These are phyloP conservation scores for Stenichneumon culpator DNA, from an alignment of 2,888 invertebrate species.

Conservation along the genomic window DNA sequence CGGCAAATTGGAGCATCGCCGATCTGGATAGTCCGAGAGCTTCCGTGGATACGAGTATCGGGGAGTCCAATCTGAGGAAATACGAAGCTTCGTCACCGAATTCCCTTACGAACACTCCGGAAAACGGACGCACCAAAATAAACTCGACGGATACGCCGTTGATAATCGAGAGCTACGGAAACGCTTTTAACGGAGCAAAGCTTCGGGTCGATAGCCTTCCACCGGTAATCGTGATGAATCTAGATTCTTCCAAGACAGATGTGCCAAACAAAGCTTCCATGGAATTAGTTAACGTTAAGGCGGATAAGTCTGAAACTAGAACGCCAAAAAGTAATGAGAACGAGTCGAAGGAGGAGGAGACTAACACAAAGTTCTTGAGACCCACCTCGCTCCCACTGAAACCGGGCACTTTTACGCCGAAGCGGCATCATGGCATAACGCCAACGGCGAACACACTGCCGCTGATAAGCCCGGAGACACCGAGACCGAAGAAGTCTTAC, in stretches of 20 bases:
- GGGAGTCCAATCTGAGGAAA: not conserved
- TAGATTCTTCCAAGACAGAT: conserved; percentile 75
- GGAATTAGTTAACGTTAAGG: conserved; percentile 69
- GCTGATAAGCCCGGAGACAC: conserved; percentile 96
- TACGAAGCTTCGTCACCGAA: conserved; percentile 48
- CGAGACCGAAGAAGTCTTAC: conserved; percentile 95
- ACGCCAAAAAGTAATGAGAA: conserved; percentile 57
- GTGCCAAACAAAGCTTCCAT: conserved; percentile 73
- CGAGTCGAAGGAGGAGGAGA: conserved; percentile 62
- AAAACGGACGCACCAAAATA: conserved; percentile 56
- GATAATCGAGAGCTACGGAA: conserved; percentile 50
- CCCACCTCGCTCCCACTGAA: conserved; percentile 94
- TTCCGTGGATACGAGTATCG: conserved; percentile 41
- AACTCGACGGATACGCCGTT: conserved; percentile 11
- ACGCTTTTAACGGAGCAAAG: conserved; percentile 63
- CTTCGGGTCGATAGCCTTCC: conserved; percentile 58
- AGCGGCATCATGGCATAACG: conserved; percentile 93
- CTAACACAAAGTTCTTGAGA: conserved; percentile 89
- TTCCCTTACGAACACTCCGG: conserved; percentile 36
- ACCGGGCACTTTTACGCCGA: conserved; percentile 93
- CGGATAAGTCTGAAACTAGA: conserved; percentile 71
- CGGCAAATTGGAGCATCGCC: conserved; percentile 74
- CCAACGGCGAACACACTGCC: conserved; percentile 94
- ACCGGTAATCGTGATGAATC: conserved; percentile 69
- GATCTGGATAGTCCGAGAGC: conserved; percentile 73